Base-by-base conservation (phyloP, 2,797 vertebrate genomes). In the Choloepus didactylus region DNA sequence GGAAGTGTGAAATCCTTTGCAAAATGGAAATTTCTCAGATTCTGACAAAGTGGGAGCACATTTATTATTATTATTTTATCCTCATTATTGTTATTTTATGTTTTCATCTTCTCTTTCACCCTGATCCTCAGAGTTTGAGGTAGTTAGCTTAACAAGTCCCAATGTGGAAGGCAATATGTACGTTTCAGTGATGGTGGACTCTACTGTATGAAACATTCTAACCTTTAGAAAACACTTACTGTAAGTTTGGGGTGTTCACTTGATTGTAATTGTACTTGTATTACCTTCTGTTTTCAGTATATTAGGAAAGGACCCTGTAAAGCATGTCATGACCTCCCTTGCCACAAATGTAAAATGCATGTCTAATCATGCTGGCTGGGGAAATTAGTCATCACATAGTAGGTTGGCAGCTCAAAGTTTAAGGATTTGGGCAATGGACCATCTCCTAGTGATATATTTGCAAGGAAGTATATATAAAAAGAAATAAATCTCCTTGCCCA, bases 21-120 rank as follows among this genome's bases (percentile, higher is more conserved):
- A 94, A 97, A 97, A 94, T 95, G 94, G 66, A 91, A 96, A 95
- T 67, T 89, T 96, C 93, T 95, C 81, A 27, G 94, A 91, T 84
- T 96, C 75, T 91, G 84, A 92, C 87, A 94, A 76, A 93, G 64
- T 93, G 62, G 82, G 54, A 93, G 29, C 51, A 93, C 38, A 72
- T 64, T 94, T 92, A 84, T 94, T 95, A 96, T 92, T 95, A 90
- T 95, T 94, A 79, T 89, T 95, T 93, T 73, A 62, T 83, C 38
- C 7, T 95, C 54, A 66, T 86, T 88, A 76, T 70, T 95, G 67
- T 75, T 93, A 49, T 86, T 89, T 93, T 93, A 35, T 82, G 54
- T 83, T 95, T 83, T 70, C 83, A 19, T 59, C 79, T 25, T 92
- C 44, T 92, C 21, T 89, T 75, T 94, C 44, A 76, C 0, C 18